Evolutionary conservation across 37 sponge, comb jelly and placozoan species (phyloP), one percentile per base, ranked within the genome.

Genomic region (Chondrilla cf. caribensis): DNA sequence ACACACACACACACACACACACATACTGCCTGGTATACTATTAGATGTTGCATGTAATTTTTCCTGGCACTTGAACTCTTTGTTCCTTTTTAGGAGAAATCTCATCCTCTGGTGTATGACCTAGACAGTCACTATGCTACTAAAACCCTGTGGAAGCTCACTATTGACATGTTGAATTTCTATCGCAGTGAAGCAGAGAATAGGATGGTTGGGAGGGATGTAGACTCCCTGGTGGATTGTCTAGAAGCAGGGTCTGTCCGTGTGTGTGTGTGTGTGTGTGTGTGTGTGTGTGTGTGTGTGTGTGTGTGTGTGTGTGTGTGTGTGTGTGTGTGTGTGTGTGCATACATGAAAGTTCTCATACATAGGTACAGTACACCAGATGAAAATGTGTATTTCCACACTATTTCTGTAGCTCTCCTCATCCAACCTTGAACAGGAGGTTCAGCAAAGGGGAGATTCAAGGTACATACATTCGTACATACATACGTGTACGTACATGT

Each of bases 131-230:
- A 39, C 44, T 6, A 37, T 25, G 41, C 38, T 19, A 73, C 76
- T 38, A 73, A 73, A 25, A 73, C 38, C 76, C 24, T 73, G 21
- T 73, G 76, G 76, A 73, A 73, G 76, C n/a, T 73, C 44, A 73
- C 76, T 11, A 73, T 73, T 19, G 76, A 73, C 41, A 40, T 73
- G 76, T 9, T 73, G 41, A 73, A 73, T 25, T 73, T 73, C 76
- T 73, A 73, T 25, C 76, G 76, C 41, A 73, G 44, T 6, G 18
- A 43, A 39, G 44, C 44, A 1, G 76, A 73, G 44, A 39, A 39
- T 73, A n/a, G 24, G 19, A 43, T 38, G 24, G 8, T 43, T 73
- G 76, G 76, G 44, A 38, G 76, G 44, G 76, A 73, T 19, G 44
- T 73, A 11, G 76, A 73, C 25, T 73, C 76, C 41, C 76, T 73